Evolutionary conservation across 2,113 vertebrate genomes (phyloP).

Genomic region (Nerophis lumbriciformis): DNA sequence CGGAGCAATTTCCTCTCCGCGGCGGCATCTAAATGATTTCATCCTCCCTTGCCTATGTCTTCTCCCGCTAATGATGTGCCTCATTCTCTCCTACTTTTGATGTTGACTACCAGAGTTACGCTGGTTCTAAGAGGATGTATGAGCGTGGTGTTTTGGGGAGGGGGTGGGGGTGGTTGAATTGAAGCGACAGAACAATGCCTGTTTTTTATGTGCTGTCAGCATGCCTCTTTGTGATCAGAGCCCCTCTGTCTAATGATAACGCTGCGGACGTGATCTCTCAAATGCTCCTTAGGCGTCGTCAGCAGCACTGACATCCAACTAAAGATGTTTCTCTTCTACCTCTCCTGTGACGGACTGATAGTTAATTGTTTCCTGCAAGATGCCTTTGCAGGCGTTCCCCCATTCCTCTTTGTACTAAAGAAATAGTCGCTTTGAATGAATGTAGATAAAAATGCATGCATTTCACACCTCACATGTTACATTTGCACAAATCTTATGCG

Average conservation of each 20-base stretch:
- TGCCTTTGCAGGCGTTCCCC: constrained; percentile 21
- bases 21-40: constrained; percentile 61
- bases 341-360: constrained; percentile 25
- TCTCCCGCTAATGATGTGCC: constrained; percentile 61
- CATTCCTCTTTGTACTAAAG: constrained; percentile 2
- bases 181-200: constrained; percentile 29
- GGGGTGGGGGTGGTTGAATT: constrained; percentile 30
- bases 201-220: constrained; percentile 57
- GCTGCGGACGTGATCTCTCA: constrained; percentile 38
- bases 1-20: constrained; percentile 54
- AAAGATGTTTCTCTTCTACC: constrained; percentile 20
- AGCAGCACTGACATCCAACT: constrained; percentile 40
- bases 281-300: constrained; percentile 39
- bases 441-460: background rate
- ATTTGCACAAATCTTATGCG: background rate
- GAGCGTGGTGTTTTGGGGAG: constrained; percentile 18
- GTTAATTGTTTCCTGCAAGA: constrained; percentile 36
- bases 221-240: constrained; percentile 24
- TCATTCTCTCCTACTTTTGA: constrained; percentile 59
- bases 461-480: constrained; percentile 1
- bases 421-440: background rate
- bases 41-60: constrained; percentile 52
- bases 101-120: constrained; percentile 43
- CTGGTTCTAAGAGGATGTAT: constrained; percentile 8
- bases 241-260: constrained; percentile 42